Evolutionary conservation across 2,888 invertebrate genomes (phyloP), one percentile per base, ranked within the genome.

Genomic region (Sepioteuthis lessoniana): DNA sequence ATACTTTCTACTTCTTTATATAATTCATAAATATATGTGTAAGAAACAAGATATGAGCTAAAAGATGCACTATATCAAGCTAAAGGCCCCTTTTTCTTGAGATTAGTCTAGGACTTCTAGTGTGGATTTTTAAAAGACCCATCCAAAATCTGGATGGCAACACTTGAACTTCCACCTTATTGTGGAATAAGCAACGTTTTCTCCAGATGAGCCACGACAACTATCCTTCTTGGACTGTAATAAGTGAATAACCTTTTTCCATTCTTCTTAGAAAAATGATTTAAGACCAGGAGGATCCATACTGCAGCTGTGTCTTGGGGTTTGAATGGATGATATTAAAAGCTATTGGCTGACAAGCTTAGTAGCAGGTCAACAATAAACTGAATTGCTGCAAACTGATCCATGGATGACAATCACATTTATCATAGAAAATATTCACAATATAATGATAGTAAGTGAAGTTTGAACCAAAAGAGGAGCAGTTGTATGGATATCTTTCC

Each of bases 281-380:
- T 76, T 76, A 76, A 76, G 76, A n/a, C 76, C 35, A 76, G 76
- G 31, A 76, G 10, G 76, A 76, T 76, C 7, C n/a, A 76, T 8
- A n/a, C 76, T n/a, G 76, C 35, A 76, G n/a, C 35, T 76, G n/a
- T 76, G 76, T 76, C 16, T 13, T 35, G 76, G n/a, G 76, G 76
- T 76, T 76, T n/a, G 76, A 76, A 76, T 76, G 76, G 76, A 76
- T 76, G 76, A 76, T 76, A 35, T 76, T 76, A 76, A 35, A 76
- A 76, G 76, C 76, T 76, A 76, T 76, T n/a, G 76, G 76, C 76
- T 76, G 76, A 76, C 76, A 76, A 76, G 76, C 19, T 76, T n/a
- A 76, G 35, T 4, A n/a, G 76, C 76, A 76, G 76, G n/a, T 76
- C 76, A 76, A 76, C 76, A 76, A 35, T n/a, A 76, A 76, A 76